Evolutionary conservation across 2,797 vertebrate species (phyloP), one percentile per base, ranked within the genome.

Genomic region (Eospalax fontanierii): DNA sequence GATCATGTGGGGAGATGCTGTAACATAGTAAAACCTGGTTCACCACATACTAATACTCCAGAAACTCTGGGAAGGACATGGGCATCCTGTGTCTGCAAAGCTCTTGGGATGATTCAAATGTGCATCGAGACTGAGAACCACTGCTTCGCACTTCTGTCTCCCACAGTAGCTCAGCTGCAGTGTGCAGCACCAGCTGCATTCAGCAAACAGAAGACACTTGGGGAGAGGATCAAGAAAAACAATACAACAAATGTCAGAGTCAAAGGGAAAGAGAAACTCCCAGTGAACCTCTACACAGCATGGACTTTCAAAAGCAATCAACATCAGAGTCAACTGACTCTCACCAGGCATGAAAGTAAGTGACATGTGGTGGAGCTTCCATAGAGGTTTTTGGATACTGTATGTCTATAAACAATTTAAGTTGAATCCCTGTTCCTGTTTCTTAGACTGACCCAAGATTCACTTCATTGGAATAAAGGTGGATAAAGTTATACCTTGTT

Each of bases 221-320:
- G 63, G 54, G 68, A 91, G 26, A 81, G 71, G 73, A 89, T 46
- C 80, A 91, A 94, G 73, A 74, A 81, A 90, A 97, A 81, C 57
- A 87, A 40, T 71, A 66, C 7, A 65, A 87, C 40, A 93, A 82
- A 95, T 38, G 59, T 78, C 74, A 66, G 35, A 33, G 63, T 82
- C 43, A 38, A 30, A 63, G 63, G 57, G 63, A 96, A 91, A 96
- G 63, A 59, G 43, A 88, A 89, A 82, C 50, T 80, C 85, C 71
- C 63, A 65, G 73, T 63, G 95, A 84, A 84, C 9, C 75, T 35
- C 43, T 12, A 40, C 68, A 9, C 4, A 38, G 76, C 89, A 89
- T 66, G 43, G 50, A 65, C 46, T 87, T 96, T 89, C 80, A 71
- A 87, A 94, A 57, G 70, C 81, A 85, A 35, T 71, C 76, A 75